These are phyloP conservation scores for Chlamydotis undulata DNA, from an alignment of 2,113 vertebrate genomes.

Conservation along the genomic window DNA sequence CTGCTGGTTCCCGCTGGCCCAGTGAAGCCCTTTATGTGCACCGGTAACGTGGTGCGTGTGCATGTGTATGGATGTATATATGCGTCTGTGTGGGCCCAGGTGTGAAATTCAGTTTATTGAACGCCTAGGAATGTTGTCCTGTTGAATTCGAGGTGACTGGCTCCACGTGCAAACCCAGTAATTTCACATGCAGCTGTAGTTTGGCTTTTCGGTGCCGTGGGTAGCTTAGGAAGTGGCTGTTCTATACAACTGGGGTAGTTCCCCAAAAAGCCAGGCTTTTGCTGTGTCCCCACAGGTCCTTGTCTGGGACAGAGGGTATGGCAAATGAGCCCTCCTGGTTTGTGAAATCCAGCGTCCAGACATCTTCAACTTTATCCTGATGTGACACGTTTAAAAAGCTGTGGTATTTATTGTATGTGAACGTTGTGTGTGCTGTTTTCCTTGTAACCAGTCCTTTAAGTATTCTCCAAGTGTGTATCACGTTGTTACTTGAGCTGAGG, in stretches of 20 bases:
- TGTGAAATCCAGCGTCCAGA: not conserved
- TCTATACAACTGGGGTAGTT: not conserved
- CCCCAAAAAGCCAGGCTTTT: not conserved
- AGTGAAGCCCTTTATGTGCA: not conserved
- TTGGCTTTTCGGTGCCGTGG: fast-evolving
- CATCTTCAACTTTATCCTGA: not conserved
- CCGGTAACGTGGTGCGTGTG: not conserved
- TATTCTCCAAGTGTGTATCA: fast-evolving
- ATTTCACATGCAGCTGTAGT: not conserved
- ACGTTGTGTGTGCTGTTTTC: fast-evolving
- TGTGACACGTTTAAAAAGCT: not conserved
- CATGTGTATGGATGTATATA: fast-evolving
- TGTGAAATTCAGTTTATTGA: not conserved
- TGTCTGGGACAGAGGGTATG: not conserved
- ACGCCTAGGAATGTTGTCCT: not conserved
- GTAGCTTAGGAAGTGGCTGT: fast-evolving
- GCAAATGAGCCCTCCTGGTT: not conserved
- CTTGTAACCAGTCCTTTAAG: not conserved
- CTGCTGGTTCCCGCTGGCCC: fast-evolving
- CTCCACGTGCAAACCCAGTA: not conserved
- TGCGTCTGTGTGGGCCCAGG: too few species aligned
- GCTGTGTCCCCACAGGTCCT: too few species aligned
- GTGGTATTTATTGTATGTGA: not conserved
- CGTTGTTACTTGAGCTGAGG: not conserved
- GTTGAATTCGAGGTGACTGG: fast-evolving